phyloP scores from a whole-genome alignment of 2,797 vertebrate genomes.

The Oreortyx pictus region DNA sequence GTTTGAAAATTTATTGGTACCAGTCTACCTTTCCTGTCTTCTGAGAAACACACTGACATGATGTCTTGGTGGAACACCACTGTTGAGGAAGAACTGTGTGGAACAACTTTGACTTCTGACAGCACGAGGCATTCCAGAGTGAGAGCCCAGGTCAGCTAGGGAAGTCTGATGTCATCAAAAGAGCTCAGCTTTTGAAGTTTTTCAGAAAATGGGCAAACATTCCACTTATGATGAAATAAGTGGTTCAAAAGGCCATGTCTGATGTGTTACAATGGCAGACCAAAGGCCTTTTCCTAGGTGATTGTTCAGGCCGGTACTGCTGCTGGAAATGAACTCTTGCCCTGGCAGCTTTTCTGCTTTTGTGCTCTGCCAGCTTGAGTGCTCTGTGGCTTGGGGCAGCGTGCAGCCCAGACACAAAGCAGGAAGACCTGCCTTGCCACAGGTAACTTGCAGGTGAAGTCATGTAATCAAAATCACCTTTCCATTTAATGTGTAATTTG shows the following conservation, averaged over 20 bases:
- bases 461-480: background rate
- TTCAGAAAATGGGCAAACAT: background rate
- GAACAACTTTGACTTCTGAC: background rate
- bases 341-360: background rate
- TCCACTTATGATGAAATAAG: background rate
- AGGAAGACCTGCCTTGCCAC: background rate
- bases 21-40: background rate
- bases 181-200: background rate
- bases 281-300: background rate
- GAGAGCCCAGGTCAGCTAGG: background rate
- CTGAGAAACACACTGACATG: rapidly evolving
- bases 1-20: background rate
- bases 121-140: rapidly evolving
- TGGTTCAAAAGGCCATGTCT: background rate
- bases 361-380: background rate
- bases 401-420: background rate
- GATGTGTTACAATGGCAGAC: background rate
- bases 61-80: background rate
- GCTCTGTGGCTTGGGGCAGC: background rate
- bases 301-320: background rate
- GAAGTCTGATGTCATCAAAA: background rate
- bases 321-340: background rate
- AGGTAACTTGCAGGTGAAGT: background rate
- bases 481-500: background rate
- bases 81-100: background rate